Evolutionary conservation across 2,888 invertebrate genomes (phyloP).

Genomic region (Plebejus anna): DNA sequence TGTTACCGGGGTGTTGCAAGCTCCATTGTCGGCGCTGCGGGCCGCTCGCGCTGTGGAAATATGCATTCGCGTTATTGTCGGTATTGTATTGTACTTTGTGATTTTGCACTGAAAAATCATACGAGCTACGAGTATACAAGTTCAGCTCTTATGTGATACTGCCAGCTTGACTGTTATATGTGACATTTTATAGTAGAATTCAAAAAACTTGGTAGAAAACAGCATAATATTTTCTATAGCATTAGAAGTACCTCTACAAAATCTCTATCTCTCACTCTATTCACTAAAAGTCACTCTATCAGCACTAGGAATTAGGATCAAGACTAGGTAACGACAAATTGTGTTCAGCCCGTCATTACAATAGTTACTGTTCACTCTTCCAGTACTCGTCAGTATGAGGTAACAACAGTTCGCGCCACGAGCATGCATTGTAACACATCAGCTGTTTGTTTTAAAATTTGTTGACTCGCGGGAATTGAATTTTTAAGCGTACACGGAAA

Average conservation of each 20-base stretch:
- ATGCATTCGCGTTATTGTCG: neutral
- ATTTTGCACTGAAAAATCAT: neutral
- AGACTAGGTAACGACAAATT: neutral
- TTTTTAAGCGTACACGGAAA: constrained; percentile 12
- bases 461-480: constrained; percentile 10
- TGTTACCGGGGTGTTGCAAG: neutral
- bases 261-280: too few relatives aligned
- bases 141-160: too few relatives aligned
- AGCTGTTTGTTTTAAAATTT: constrained; percentile 18
- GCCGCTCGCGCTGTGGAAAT: neutral
- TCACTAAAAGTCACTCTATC: too few relatives aligned
- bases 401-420: neutral
- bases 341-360: neutral
- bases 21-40: neutral
- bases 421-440: neutral
- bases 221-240: too few relatives aligned
- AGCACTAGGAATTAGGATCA: neutral
- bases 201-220: too few relatives aligned
- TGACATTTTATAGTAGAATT: too few relatives aligned
- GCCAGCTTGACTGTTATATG: too few relatives aligned
- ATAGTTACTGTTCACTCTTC: neutral
- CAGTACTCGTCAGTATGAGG: neutral
- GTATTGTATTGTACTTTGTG: neutral
- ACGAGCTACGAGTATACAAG: too few relatives aligned
- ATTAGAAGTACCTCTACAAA: too few relatives aligned